A percentile compares a stretch with the other conserved stretches of the same genome.
These are phyloP conservation scores for Hypena proboscidalis DNA, from an alignment of 2,888 invertebrate genomes.

Conservation along the genomic window DNA sequence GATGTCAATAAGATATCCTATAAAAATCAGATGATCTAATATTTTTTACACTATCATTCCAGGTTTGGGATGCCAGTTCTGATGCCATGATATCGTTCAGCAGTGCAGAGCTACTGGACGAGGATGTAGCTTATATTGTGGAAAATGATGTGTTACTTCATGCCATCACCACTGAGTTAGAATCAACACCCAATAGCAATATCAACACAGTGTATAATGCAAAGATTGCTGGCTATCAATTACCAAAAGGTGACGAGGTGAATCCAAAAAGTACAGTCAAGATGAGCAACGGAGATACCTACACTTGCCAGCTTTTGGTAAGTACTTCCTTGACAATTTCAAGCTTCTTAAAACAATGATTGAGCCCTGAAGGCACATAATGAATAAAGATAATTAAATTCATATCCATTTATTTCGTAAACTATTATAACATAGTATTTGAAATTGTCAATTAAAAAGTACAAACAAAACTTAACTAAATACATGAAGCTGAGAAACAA, in stretches of 20 bases:
- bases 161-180: slow-evolving; percentile 88
- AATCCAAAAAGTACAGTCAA: slow-evolving; percentile 73
- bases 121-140: slow-evolving; percentile 95
- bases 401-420: too few relatives aligned
- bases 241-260: slow-evolving; percentile 72
- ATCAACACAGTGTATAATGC: slow-evolving; percentile 89
- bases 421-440: too few relatives aligned
- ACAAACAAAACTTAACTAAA: too few relatives aligned
- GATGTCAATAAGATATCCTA: too few relatives aligned
- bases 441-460: too few relatives aligned
- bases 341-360: too few relatives aligned
- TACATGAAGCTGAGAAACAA: too few relatives aligned
- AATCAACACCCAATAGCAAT: slow-evolving; percentile 72
- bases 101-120: slow-evolving; percentile 87
- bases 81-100: slow-evolving; percentile 95
- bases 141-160: slow-evolving; percentile 96
- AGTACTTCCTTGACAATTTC: slow-evolving; percentile 56
- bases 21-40: too few relatives aligned
- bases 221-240: slow-evolving; percentile 87
- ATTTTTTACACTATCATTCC: too few relatives aligned
- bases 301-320: slow-evolving; percentile 89
- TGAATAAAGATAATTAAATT: too few relatives aligned
- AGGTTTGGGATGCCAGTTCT: slow-evolving; percentile 98
- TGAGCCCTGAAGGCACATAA: too few relatives aligned
- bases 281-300: slow-evolving; percentile 87